Base-by-base conservation (phyloP, 2,888 invertebrate species). In the Pycnomerus fuliginosus region DNA sequence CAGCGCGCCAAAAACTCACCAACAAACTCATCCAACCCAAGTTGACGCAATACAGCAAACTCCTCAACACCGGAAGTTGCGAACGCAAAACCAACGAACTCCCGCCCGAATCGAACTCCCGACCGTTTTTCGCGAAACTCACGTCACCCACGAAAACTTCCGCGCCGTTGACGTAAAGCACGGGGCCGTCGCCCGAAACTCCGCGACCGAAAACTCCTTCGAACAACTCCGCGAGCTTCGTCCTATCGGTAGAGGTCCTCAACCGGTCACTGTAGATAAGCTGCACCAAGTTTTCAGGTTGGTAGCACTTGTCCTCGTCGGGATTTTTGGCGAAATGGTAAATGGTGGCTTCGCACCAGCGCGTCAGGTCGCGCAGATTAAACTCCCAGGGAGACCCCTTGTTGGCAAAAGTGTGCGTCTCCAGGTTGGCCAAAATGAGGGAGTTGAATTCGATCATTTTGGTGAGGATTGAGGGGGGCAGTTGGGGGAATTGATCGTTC, bases 371-470 rank as follows among this genome's bases (percentile, higher is more conserved):
- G 59, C 99, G 80, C 30, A 99, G 76, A 74, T 99, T 99, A 75
- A 97, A 92, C 72, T 99, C 98, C 87, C 92, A 98, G 0, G 97
- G 97, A 0, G 89, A 84, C 0, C 97, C 96, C 62, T 76, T 80
- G 55, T 83, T 81, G 0, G 88, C 95, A 80, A 90, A 92, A 1
- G 67, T 64, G 57, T 80, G 69, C 25, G 77, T 75, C 1, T 80
- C 77, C 8, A 87, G 80, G 62, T 85, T 84, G 7, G 76, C 68
- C 1, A 80, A 78, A 2, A 92, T 69, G 67, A 75, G 74, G 46
- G 81, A 78, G 55, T 92, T 93, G 61, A 96, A 94, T 28, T 76
- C 69, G 0, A 95, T 84, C 78, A 97, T 89, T 55, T 79, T 79
- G 1, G 73, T 66, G 3, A 92, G 69, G 10, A 88, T 69, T 25